phyloP scores from a whole-genome alignment of 53 echinoderm and acorn worm species.

The Echinometra lucunter region DNA sequence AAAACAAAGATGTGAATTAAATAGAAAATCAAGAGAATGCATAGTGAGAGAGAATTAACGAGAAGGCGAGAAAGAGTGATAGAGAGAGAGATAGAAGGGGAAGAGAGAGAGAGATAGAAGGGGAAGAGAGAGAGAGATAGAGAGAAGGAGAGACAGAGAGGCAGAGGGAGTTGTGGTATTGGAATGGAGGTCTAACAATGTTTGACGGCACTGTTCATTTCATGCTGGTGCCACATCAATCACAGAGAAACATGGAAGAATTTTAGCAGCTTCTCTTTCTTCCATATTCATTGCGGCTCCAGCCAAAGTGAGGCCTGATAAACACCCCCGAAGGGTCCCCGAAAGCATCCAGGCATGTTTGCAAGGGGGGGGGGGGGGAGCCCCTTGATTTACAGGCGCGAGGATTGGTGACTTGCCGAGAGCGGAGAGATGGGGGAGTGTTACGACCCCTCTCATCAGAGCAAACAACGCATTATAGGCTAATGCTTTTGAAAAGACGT shows the following conservation, averaged over 20 bases:
- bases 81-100: slow-evolving; percentile 1
- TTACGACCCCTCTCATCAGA: neutral
- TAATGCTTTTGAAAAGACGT: neutral
- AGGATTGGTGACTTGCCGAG: neutral
- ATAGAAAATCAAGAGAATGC: neutral
- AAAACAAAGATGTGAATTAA: too few species aligned
- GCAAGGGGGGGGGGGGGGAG: too few species aligned
- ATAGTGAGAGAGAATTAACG: neutral
- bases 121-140: neutral
- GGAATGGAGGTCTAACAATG: neutral
- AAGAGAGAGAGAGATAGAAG: neutral
- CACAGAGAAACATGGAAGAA: neutral
- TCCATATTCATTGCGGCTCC: slow-evolving; percentile 39
- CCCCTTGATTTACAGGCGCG: slow-evolving; percentile 19
- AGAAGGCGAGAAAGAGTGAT: neutral
- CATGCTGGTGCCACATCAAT: slow-evolving; percentile 43
- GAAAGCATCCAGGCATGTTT: neutral
- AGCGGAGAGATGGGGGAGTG: neutral
- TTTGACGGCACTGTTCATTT: neutral
- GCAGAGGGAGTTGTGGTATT: neutral
- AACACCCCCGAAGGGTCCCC: slow-evolving; percentile 11
- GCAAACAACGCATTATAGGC: neutral
- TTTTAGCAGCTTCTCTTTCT: slow-evolving; percentile 4
- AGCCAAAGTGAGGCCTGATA: slow-evolving; percentile 6
- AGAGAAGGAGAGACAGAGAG: neutral